These are phyloP conservation scores for Menura novaehollandiae DNA, from an alignment of 2,113 vertebrate species.

Conservation along the genomic window DNA sequence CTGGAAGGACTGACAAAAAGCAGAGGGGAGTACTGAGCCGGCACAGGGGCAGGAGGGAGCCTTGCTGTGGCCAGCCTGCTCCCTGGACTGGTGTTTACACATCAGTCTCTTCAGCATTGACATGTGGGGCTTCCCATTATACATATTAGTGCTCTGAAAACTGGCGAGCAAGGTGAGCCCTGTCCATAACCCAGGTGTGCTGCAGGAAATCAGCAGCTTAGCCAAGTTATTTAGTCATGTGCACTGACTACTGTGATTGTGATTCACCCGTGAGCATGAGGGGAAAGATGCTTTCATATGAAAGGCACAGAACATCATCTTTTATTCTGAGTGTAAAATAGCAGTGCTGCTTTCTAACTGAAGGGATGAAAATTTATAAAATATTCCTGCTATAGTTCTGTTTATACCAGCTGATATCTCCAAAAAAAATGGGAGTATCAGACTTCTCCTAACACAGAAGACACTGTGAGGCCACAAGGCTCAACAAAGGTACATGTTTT, in stretches of 20 bases:
- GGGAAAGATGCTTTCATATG: background rate
- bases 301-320: background rate
- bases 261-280: background rate
- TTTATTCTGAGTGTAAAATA: background rate
- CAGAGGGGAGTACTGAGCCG: background rate
- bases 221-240: background rate
- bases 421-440: background rate
- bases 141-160: background rate
- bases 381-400: background rate
- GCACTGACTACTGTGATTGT: background rate
- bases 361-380: background rate
- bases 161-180: background rate
- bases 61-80: background rate
- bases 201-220: background rate
- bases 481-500: background rate
- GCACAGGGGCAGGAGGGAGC: background rate
- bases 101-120: background rate
- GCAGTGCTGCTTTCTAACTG: background rate
- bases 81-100: background rate
- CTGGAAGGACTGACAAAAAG: background rate
- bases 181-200: fast-evolving
- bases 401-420: background rate
- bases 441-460: background rate
- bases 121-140: background rate
- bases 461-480: background rate